Percentiles rank a stretch among this genome's conserved stretches.
phyloP scores from a whole-genome alignment of 2,113 vertebrate species.

The Xenotilapia caudafasciata region DNA sequence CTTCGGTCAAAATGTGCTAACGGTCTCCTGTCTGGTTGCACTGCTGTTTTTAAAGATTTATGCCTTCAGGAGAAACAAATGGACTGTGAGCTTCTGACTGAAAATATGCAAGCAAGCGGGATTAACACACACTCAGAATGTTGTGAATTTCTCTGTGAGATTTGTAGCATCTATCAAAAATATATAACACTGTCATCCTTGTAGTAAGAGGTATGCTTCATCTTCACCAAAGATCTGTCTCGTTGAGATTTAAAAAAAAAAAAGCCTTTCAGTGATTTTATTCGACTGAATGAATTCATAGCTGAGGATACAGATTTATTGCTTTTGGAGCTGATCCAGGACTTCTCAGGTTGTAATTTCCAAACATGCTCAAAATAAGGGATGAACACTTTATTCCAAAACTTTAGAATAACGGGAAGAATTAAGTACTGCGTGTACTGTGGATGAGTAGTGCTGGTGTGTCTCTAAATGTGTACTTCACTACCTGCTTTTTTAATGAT shows the following conservation, averaged over 20 bases:
- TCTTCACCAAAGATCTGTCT: background rate
- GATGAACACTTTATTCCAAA: background rate
- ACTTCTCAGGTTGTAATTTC: background rate
- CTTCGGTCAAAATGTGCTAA: background rate
- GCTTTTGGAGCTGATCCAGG: background rate
- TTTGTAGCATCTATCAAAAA: background rate
- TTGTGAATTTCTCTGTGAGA: background rate
- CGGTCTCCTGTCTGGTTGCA: background rate
- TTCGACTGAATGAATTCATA: background rate
- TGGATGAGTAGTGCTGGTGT: background rate
- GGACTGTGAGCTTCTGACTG: background rate
- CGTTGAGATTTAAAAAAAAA: background rate
- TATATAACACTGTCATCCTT: background rate
- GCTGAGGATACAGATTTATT: background rate
- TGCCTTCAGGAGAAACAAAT: background rate
- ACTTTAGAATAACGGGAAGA: background rate
- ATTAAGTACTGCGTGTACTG: background rate
- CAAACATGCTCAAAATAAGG: background rate
- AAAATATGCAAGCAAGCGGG: background rate
- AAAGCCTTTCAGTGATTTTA: background rate
- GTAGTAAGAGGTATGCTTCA: background rate
- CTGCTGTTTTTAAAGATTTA: background rate
- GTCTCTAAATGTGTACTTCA: background rate
- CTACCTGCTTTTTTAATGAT: background rate
- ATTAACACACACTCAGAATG: background rate